These are phyloP conservation scores for Amphimallon solstitiale DNA, from an alignment of 2,888 invertebrate genomes.

Conservation along the genomic window DNA sequence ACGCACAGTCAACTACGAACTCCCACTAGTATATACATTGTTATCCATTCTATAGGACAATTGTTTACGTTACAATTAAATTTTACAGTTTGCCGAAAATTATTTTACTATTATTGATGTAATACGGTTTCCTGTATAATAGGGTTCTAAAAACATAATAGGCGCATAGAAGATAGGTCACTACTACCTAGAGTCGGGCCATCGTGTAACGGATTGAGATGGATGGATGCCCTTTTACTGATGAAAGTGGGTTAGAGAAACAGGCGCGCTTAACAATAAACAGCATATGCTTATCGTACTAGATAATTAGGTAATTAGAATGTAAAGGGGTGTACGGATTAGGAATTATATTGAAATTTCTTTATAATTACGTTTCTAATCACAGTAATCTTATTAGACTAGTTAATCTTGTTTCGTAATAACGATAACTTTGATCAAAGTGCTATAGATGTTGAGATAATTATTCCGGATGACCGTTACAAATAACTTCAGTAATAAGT, in stretches of 20 bases:
- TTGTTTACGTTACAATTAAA: slow-evolving; percentile 49
- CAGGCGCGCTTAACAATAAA: slow-evolving; percentile 2
- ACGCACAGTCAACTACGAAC: slow-evolving; percentile 47
- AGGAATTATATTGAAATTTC: background rate
- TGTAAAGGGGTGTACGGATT: slow-evolving; percentile 14
- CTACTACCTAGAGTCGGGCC: background rate
- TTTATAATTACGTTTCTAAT: too few relatives aligned
- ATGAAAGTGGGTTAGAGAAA: slow-evolving; percentile 31
- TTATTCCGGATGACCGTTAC: too few relatives aligned
- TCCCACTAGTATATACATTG: slow-evolving; percentile 43
- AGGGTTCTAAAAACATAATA: background rate
- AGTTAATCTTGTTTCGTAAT: too few relatives aligned
- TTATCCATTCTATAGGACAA: slow-evolving; percentile 41
- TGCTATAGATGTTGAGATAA: too few relatives aligned
- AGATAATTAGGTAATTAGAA: slow-evolving; percentile 5
- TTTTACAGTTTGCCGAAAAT: slow-evolving; percentile 44
- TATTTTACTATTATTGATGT: slow-evolving; percentile 23
- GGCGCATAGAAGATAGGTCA: slow-evolving; percentile 5
- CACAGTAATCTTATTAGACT: too few relatives aligned
- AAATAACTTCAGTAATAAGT: too few relatives aligned
- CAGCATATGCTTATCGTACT: slow-evolving; percentile 9
- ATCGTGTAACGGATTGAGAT: slow-evolving; percentile 27
- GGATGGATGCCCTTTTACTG: slow-evolving; percentile 9
- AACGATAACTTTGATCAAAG: too few relatives aligned
- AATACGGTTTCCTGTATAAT: background rate